Base-by-base conservation (phyloP, 1,140 invertebrate species). In the Campoletis sonorensis region DNA sequence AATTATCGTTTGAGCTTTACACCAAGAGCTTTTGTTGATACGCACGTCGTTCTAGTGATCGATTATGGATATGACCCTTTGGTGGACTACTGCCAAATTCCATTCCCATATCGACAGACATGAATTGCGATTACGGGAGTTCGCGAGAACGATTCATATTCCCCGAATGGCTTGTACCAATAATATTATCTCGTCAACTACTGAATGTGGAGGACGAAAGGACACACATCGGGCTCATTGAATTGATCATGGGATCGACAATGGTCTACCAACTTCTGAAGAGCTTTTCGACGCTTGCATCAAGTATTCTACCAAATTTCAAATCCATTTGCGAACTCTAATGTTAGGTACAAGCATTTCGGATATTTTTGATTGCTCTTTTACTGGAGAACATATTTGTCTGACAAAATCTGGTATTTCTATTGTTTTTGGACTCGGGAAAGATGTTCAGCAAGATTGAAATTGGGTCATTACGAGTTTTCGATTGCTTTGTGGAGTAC, bases 91-190 rank as follows among this genome's bases (percentile, higher is more conserved):
- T 51, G 72, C 72, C 72, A 75, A 75, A 54, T 75, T 54, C 23
- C 45, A n/a, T 64, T 79, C 58, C 18, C 11, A 27, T 68, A 23
- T 79, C 67, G 10, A n/a, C 72, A 30, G 26, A 49, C 26, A 75
- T 51, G 45, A 75, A 54, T 30, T 61, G 58, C 76, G 58, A 68
- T 68, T 68, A 64, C 54, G 54, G 16, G 45, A 58, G 72, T 15
- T 51, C 27, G 13, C 76, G 54, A 64, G 76, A 67, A 16, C 64
- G 58, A 49, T 64, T 79, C 72, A 75, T 75, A 75, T 30, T 75
- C 49, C 45, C 26, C 26, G 72, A 21, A 23, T 13, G 1, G 27
- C 49, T 54, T 27, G 72, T 51, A 54, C 70, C 37, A 72, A 49
- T 72, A 72, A 51, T 54, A 75, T 51, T 23, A 75, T 33, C 27